phyloP scores from a whole-genome alignment of 1,140 invertebrate species.

The Calephelis virginiensis region DNA sequence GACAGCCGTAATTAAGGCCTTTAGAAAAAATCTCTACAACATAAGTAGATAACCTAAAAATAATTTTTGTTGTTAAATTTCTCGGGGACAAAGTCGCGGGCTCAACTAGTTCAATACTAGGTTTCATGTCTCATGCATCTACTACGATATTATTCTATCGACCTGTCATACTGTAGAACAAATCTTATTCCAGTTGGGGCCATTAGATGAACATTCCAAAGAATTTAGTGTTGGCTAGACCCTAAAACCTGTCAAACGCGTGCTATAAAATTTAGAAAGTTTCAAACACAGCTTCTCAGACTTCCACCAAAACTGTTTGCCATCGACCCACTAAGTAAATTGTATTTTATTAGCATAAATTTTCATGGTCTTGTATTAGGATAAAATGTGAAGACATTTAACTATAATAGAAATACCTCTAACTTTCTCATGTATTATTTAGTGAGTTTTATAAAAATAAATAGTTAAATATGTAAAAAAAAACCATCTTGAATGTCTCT shows the following conservation, averaged over 20 bases:
- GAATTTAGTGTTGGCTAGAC: constrained; percentile 45
- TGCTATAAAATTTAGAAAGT: constrained; percentile 74
- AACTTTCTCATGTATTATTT: not conserved
- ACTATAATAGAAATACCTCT: not conserved
- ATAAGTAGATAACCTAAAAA: too few relatives aligned
- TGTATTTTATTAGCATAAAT: constrained; percentile 76
- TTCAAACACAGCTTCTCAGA: constrained; percentile 66
- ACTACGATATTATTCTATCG: not conserved
- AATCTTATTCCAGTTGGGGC: constrained; percentile 61
- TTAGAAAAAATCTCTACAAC: too few relatives aligned
- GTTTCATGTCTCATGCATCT: too few relatives aligned
- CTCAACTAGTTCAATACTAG: too few relatives aligned
- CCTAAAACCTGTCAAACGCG: constrained; percentile 70
- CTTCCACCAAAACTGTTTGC: constrained; percentile 55
- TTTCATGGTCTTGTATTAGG: constrained; percentile 44
- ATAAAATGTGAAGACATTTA: constrained; percentile 8
- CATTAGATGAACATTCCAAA: not conserved
- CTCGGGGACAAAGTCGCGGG: too few relatives aligned
- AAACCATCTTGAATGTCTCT: too few relatives aligned
- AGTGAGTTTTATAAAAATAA: not conserved
- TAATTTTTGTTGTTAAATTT: too few relatives aligned
- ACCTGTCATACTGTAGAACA: constrained; percentile 33
- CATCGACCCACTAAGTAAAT: constrained; percentile 71
- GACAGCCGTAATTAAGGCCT: too few relatives aligned
- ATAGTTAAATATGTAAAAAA: too few relatives aligned